Evolutionary conservation across 2,797 vertebrate species (phyloP).

Genomic region (Micropoecilia bifurca): DNA sequence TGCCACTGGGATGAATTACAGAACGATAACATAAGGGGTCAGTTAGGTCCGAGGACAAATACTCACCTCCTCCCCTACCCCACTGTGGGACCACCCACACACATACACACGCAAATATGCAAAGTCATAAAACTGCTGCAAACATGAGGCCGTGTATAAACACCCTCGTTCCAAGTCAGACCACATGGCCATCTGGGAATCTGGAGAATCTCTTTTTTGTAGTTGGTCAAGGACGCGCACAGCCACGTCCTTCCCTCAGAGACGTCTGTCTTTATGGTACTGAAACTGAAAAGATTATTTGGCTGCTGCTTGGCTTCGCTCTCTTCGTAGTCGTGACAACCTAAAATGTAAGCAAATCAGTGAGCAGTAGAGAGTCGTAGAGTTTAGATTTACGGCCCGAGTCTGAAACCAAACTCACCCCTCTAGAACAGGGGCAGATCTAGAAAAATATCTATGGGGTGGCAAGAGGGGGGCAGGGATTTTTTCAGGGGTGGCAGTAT

Average conservation of each 20-base stretch:
- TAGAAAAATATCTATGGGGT: too few relatives aligned
- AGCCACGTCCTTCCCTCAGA: not conserved
- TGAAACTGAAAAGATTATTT: constrained; percentile 1
- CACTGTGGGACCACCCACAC: constrained; percentile 55
- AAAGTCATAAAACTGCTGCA: constrained; percentile 19
- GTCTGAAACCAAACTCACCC: too few relatives aligned
- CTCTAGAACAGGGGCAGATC: too few relatives aligned
- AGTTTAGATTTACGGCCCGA: too few relatives aligned
- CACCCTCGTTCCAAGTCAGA: not conserved
- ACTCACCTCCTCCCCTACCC: constrained; percentile 17
- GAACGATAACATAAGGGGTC: constrained; percentile 60
- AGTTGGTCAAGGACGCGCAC: not conserved
- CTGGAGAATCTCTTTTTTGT: not conserved
- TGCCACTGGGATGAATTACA: constrained; percentile 60
- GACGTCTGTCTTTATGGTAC: not conserved
- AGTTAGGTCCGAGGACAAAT: constrained; percentile 50
- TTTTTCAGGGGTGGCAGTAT: too few relatives aligned
- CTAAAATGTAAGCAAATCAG: not conserved
- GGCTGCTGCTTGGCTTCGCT: constrained; percentile 28
- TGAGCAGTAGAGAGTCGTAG: too few relatives aligned
- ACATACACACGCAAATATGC: constrained; percentile 24
- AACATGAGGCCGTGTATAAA: constrained; percentile 20
- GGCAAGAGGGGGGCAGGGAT: too few relatives aligned
- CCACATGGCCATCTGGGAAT: not conserved
- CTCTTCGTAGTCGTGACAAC: not conserved